Base-by-base conservation (phyloP, 2,797 vertebrate species). In the Hirundo rustica region DNA sequence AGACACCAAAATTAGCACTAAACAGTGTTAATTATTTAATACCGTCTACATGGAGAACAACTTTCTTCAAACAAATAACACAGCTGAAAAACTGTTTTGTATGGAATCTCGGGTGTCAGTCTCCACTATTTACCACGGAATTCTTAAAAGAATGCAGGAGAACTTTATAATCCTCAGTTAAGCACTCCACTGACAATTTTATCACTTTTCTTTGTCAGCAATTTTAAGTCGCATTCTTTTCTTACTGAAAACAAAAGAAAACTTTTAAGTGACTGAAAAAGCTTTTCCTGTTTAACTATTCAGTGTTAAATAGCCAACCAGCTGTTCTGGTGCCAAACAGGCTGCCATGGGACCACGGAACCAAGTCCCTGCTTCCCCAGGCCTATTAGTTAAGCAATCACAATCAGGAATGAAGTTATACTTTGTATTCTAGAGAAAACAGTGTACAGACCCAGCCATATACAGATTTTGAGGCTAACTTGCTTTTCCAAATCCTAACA, bases 11-110 rank as follows among this genome's bases (percentile, higher is more conserved):
- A 96, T 67, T 70, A 94, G 80, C 42, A 86, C 74, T 90, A 75
- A 94, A 90, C 36, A 42, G 11, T 38, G 62, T 86, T 88, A 73
- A 86, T 95, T 88, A 88, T 88, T 95, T 93, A 88, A 82, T 64
- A 88, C 32, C 27, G 34, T 45, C 65, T 85, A 91, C 25, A 18
- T 2, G 30, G 57, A 84, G 58, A 92, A 68, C 42, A 91, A 74
- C 26, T 54, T 54, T 68, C 61, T 80, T 85, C 65, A 80, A 87
- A 81, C 45, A 85, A 87, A 11, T 20, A 80, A 30, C n/a, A 48
- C 48, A 76, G 76, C 23, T 81, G 51, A 89, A 84, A 79, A 88
- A 40, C n/a, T 38, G 38, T 42, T 93, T 55, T 51, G 26, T 57
- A 57, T 2, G 48, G 83, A 88, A 77, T 55, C 9, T 45, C 0